A percentile compares a stretch with the other conserved stretches of the same genome.
These are phyloP conservation scores for Mallotus villosus DNA, from an alignment of 2,797 vertebrate species.

Conservation along the genomic window DNA sequence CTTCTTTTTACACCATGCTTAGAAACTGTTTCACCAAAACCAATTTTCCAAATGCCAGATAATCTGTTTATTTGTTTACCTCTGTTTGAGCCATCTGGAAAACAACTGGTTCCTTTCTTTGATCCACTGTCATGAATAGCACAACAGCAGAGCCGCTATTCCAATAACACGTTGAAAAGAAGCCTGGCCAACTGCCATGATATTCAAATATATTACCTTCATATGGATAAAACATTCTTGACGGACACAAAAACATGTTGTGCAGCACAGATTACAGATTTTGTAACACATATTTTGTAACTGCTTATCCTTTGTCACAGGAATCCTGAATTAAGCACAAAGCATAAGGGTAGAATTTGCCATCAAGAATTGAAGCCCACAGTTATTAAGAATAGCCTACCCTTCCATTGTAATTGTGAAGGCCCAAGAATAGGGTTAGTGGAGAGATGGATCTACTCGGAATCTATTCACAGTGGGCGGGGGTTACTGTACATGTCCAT, in stretches of 20 bases:
- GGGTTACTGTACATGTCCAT: background rate
- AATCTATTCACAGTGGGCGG: too few relatives aligned
- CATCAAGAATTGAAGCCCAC: too few relatives aligned
- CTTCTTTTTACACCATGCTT: background rate
- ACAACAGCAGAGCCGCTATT: background rate
- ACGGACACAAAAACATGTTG: too few relatives aligned
- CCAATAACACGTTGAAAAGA: background rate
- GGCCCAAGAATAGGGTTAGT: conserved; percentile 1
- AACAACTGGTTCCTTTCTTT: background rate
- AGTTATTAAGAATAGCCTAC: background rate
- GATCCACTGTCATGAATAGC: background rate
- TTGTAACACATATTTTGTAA: too few relatives aligned
- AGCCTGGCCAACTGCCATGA: background rate
- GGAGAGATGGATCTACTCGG: background rate
- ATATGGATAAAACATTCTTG: too few relatives aligned
- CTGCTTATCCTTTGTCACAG: too few relatives aligned
- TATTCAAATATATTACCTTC: background rate
- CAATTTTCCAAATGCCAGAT: background rate
- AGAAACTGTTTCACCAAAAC: background rate
- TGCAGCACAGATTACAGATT: too few relatives aligned
- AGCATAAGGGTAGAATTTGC: too few relatives aligned
- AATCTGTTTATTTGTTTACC: background rate
- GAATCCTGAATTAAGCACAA: too few relatives aligned
- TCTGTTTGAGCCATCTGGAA: background rate
- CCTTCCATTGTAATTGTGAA: background rate